Conservation (phyloP, 2,888 invertebrate genomes). For the Aspidiotus destructor region DNA sequence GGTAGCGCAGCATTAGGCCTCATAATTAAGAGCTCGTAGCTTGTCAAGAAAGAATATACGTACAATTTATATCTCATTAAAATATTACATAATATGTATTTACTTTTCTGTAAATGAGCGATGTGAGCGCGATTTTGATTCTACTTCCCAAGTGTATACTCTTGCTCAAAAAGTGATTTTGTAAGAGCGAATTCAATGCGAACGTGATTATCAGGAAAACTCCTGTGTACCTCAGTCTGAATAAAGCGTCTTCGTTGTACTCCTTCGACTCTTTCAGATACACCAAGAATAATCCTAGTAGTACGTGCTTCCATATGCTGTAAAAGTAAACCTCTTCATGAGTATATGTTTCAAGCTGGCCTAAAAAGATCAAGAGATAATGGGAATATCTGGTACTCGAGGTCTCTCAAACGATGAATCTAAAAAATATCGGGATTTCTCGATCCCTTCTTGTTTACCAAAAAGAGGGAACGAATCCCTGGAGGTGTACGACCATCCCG, state of each 20-base stretch:
- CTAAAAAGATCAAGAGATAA: neutral
- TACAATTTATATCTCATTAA: too few relatives aligned
- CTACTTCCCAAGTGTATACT: slow-evolving; percentile 19
- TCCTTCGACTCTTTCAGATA: slow-evolving; percentile 15
- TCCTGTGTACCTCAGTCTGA: slow-evolving; percentile 8
- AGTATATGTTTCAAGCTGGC: neutral
- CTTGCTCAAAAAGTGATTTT: slow-evolving; percentile 26
- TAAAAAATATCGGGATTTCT: neutral
- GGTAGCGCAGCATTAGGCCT: too few relatives aligned
- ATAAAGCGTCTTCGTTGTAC: neutral
- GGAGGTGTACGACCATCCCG: too few relatives aligned
- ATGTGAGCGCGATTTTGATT: slow-evolving; percentile 25
- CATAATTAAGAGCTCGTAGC: too few relatives aligned
- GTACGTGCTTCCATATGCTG: slow-evolving; percentile 24
- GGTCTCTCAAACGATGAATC: neutral
- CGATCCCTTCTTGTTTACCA: too few relatives aligned
- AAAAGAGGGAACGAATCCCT: too few relatives aligned
- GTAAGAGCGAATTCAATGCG: slow-evolving; percentile 21
- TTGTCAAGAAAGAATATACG: too few relatives aligned
- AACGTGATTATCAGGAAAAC: slow-evolving; percentile 11
- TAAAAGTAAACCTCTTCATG: neutral
- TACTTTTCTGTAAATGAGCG: slow-evolving; percentile 27
- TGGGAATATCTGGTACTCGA: slow-evolving; percentile 1
- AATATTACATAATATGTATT: neutral
- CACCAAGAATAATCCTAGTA: slow-evolving; percentile 22